Conservation (phyloP, 2,113 vertebrate genomes). For the Erinaceus europaeus region DNA sequence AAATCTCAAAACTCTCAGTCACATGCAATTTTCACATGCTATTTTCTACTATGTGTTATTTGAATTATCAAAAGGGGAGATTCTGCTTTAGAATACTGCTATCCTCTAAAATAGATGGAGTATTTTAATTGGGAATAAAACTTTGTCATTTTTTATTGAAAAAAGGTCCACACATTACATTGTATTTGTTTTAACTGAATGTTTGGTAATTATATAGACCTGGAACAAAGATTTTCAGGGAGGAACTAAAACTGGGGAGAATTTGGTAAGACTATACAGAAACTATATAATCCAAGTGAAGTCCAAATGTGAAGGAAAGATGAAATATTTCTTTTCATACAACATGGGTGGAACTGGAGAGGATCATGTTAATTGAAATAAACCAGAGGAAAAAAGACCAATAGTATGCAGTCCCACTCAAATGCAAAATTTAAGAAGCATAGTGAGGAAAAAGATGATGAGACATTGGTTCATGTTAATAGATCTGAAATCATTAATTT, state of each 20-base stretch:
- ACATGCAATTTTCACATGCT: background rate
- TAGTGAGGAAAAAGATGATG: too few relatives aligned
- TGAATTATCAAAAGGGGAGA: background rate
- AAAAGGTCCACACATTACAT: background rate
- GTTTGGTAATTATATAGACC: background rate
- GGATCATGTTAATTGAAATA: too few relatives aligned
- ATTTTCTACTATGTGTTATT: background rate
- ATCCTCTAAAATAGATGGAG: background rate
- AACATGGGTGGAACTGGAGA: too few relatives aligned
- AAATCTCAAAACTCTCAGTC: background rate
- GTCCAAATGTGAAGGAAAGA: too few relatives aligned
- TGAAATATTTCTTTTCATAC: too few relatives aligned
- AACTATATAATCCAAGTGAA: background rate
- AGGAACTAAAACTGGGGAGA: background rate
- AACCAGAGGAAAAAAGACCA: too few relatives aligned
- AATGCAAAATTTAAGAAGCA: background rate
- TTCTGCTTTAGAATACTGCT: background rate
- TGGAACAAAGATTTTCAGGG: background rate
- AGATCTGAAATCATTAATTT: too few relatives aligned
- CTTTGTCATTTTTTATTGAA: background rate
- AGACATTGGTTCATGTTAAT: too few relatives aligned
- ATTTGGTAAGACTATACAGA: background rate
- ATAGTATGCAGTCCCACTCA: too few relatives aligned
- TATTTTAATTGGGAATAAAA: background rate
- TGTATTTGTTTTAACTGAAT: background rate